Conservation (phyloP, 2,888 invertebrate genomes). For the Andrena marginata region DNA sequence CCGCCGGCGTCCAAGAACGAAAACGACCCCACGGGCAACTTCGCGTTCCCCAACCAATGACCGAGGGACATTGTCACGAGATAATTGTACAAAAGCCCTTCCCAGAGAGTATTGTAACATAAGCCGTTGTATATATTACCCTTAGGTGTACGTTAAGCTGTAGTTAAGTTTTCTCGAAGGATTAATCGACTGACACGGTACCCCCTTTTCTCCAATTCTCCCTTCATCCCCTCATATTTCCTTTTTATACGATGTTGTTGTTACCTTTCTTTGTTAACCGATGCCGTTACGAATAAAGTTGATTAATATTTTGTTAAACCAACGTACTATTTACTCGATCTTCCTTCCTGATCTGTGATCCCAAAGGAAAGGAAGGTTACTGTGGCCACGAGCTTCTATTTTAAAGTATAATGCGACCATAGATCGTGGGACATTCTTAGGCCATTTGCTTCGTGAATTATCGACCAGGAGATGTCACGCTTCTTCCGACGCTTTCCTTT, state of each 20-base stretch:
- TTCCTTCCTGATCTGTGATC: neutral
- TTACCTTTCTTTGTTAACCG: slow-evolving; percentile 81
- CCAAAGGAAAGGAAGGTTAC: neutral
- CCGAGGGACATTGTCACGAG: slow-evolving; percentile 7
- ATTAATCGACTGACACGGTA: slow-evolving; percentile 76
- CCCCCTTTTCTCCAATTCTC: slow-evolving; percentile 49
- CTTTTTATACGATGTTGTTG: slow-evolving; percentile 78
- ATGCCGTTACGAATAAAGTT: slow-evolving; percentile 82
- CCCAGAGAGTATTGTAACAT: slow-evolving; percentile 75
- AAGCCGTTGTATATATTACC: slow-evolving; percentile 82
- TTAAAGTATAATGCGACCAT: no score
- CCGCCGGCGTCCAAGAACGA: slow-evolving; percentile 75
- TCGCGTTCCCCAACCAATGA: slow-evolving; percentile 77
- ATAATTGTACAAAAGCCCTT: slow-evolving; percentile 74
- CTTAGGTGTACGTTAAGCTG: slow-evolving; percentile 71
- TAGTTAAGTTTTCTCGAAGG: slow-evolving; percentile 51
- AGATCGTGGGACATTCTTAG: neutral
- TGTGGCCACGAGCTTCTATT: neutral
- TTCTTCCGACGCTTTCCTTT: slow-evolving; percentile 1
- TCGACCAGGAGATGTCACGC: no score
- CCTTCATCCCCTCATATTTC: slow-evolving; percentile 52
- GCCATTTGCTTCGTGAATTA: no score
- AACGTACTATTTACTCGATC: neutral
- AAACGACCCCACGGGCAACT: slow-evolving; percentile 61
- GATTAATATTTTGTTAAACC: slow-evolving; percentile 80